These are phyloP conservation scores for Drosophila multiciliata DNA, from an alignment of 2,888 invertebrate species.

Conservation along the genomic window DNA sequence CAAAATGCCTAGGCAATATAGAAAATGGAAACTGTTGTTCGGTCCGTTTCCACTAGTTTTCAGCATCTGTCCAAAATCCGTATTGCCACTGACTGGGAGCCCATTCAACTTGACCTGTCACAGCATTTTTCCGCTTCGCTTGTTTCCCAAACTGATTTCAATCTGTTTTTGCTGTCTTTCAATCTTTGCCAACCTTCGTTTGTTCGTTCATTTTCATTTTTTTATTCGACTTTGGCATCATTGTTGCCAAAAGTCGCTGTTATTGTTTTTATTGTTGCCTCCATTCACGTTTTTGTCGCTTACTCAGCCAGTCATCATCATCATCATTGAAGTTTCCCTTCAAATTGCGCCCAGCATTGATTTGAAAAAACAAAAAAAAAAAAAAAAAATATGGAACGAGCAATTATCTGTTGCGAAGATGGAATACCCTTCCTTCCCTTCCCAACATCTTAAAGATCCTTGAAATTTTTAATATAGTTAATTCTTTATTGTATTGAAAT, in stretches of 20 bases:
- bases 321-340: constrained; percentile 68
- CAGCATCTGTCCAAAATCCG: constrained; percentile 13
- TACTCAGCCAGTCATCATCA: constrained; percentile 48
- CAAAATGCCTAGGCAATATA: constrained; percentile 1
- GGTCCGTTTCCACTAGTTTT: background rate
- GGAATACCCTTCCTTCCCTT: background rate
- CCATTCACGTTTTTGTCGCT: constrained; percentile 30
- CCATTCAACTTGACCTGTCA: constrained; percentile 22
- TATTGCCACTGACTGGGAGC: constrained; percentile 13
- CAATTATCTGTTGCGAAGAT: background rate
- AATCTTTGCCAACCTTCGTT: constrained; percentile 40
- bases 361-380: background rate
- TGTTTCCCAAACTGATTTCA: constrained; percentile 81
- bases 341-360: constrained; percentile 70
- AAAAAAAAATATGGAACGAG: background rate
- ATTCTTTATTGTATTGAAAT: background rate
- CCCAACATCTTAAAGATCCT: background rate
- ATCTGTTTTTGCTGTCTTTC: constrained; percentile 77
- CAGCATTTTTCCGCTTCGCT: constrained; percentile 81
- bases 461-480: background rate
- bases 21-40: background rate
- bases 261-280: constrained; percentile 25
- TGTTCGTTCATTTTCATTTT: background rate
- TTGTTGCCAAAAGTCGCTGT: constrained; percentile 71
- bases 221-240: constrained; percentile 59